These are phyloP conservation scores for Turritopsis rubra DNA, from an alignment of 30 jellyfish, hydroid and myxozoan genomes.

Conservation along the genomic window DNA sequence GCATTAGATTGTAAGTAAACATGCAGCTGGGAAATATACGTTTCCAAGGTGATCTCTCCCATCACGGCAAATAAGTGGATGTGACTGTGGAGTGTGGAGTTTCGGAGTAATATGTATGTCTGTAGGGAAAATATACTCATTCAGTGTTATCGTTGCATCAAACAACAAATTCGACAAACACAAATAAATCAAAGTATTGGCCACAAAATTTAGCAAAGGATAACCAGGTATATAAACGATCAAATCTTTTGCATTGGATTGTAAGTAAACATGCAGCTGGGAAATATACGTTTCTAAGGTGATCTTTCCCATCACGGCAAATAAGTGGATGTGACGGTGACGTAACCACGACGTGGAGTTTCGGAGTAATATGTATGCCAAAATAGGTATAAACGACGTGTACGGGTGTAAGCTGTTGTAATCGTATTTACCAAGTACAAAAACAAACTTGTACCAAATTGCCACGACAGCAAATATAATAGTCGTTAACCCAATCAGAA, in stretches of 20 bases:
- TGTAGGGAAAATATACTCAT: conserved; percentile 55
- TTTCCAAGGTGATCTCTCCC: conserved; percentile 90
- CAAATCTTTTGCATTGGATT: conserved; percentile 66
- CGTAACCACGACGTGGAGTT: conserved; percentile 48
- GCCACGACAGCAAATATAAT: conserved; percentile 16
- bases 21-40: conserved; percentile 83
- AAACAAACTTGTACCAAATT: conserved; percentile 66
- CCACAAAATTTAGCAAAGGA: conserved; percentile 64
- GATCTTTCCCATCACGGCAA: conserved; percentile 83
- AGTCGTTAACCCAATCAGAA: conserved; percentile 13
- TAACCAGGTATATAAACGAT: conserved; percentile 60
- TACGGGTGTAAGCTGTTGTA: conserved; percentile 84
- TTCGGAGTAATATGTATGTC: conserved; percentile 45
- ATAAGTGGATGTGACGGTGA: conserved; percentile 39
- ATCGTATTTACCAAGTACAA: conserved; percentile 51
- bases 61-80: conserved; percentile 60
- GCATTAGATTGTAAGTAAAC: conserved; percentile 86
- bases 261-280: conserved; percentile 86
- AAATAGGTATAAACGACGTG: conserved; percentile 78
- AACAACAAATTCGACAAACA: conserved; percentile 52
- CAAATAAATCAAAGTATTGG: conserved; percentile 58
- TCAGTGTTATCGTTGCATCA: conserved; percentile 45
- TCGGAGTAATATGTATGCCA: conserved; percentile 50
- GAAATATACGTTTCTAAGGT: conserved; percentile 88
- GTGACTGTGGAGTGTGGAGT: conserved; percentile 37